Evolutionary conservation across 2,113 vertebrate genomes (phyloP).

Genomic region (Cettia cetti): DNA sequence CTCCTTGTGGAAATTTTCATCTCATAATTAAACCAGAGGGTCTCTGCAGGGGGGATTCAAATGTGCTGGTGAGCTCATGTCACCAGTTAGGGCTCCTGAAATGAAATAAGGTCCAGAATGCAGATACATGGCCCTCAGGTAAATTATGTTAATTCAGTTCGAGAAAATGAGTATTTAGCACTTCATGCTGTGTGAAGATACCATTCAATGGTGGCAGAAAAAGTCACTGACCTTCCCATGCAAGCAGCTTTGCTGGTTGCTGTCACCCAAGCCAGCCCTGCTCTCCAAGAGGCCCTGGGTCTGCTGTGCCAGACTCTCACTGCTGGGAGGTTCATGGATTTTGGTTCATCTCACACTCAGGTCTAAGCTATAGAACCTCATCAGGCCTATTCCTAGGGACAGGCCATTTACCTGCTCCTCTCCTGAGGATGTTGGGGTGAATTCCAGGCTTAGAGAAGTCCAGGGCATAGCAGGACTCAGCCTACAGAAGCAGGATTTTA

Average conservation of each 20-base stretch:
- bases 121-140: not conserved
- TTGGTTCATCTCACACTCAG: not conserved
- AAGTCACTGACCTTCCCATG: not conserved
- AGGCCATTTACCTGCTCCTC: not conserved
- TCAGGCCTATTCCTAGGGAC: not conserved
- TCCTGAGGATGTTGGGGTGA: not conserved
- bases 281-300: not conserved
- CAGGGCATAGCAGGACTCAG: not conserved
- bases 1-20: not conserved
- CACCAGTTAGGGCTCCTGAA: not conserved
- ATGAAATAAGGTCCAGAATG: not conserved
- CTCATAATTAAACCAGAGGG: not conserved
- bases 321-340: not conserved
- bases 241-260: not conserved
- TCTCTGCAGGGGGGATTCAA: too few relatives aligned
- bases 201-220: not conserved
- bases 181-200: not conserved
- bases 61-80: not conserved
- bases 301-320: fast-evolving
- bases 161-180: not conserved
- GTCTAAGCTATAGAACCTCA: not conserved
- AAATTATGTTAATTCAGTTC: not conserved
- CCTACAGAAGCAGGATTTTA: not conserved
- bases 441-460: not conserved
- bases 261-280: not conserved